These are phyloP conservation scores for Phataginus tetradactyla DNA, from an alignment of 2,797 vertebrate genomes.

Conservation along the genomic window DNA sequence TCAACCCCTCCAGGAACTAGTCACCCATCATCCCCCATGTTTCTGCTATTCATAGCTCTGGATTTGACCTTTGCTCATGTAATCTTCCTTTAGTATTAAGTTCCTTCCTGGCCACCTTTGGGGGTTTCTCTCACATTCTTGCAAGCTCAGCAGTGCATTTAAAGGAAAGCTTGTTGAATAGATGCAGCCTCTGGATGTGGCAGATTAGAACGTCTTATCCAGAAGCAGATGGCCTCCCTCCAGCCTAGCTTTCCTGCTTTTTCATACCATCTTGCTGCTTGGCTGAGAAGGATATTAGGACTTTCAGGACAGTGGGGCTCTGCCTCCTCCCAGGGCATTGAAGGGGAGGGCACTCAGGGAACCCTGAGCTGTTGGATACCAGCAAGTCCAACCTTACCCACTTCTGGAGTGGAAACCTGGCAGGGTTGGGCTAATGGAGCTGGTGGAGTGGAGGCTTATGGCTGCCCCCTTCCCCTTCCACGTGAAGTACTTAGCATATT, in stretches of 20 bases:
- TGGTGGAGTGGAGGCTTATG: neutral
- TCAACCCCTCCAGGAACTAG: neutral
- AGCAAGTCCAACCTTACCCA: neutral
- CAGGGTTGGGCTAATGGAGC: neutral
- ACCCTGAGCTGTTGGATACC: neutral
- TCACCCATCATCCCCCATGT: neutral
- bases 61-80: neutral
- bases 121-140: neutral
- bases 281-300: neutral
- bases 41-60: neutral
- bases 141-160: neutral
- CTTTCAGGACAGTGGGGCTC: neutral
- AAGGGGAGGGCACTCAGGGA: neutral
- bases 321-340: too few species aligned
- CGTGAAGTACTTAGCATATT: neutral
- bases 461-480: neutral
- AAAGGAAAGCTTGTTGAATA: neutral
- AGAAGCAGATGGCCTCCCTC: neutral
- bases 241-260: neutral
- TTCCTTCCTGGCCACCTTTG: neutral
- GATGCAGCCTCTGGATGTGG: neutral
- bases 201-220: neutral
- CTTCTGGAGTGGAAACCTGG: too few species aligned
- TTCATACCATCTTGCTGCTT: neutral
- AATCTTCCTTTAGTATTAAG: neutral